phyloP scores from a whole-genome alignment of 2,113 vertebrate genomes.

The Lepidothrix coronata region DNA sequence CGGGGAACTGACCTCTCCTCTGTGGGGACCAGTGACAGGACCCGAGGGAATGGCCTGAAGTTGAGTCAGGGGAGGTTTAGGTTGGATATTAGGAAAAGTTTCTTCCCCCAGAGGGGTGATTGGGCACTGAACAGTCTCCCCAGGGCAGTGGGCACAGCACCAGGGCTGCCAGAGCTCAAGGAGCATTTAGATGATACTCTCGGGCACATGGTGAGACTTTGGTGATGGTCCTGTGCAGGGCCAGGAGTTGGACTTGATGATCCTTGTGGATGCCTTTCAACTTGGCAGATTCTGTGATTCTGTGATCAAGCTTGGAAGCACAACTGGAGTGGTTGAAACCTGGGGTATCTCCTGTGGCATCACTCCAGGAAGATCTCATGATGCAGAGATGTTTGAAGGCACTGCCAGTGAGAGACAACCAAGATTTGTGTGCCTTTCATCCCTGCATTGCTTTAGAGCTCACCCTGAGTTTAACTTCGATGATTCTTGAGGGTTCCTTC shows the following conservation, averaged over 20 bases:
- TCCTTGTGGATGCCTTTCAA: neutral
- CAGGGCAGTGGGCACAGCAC: neutral
- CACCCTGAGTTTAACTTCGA: neutral
- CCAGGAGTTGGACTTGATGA: neutral
- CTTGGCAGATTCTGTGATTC: neutral
- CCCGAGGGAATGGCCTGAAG: neutral
- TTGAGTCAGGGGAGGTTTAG: neutral
- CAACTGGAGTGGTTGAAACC: neutral
- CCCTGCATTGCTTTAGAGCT: neutral
- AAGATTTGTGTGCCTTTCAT: neutral
- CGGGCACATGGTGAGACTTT: neutral
- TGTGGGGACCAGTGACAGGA: neutral
- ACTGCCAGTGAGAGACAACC: neutral
- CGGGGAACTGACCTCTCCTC: neutral
- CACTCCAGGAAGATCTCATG: neutral
- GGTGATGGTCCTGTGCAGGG: neutral
- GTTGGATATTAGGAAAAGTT: neutral
- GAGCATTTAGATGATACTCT: neutral
- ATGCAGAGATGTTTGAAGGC: neutral
- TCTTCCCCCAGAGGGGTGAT: neutral
- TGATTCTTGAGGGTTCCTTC: neutral
- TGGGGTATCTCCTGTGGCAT: neutral
- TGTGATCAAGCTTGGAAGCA: neutral
- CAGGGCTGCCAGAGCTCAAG: neutral
- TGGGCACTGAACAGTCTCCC: neutral